Conservation (phyloP, 2,113 vertebrate species). For the Galemys pyrenaicus region DNA sequence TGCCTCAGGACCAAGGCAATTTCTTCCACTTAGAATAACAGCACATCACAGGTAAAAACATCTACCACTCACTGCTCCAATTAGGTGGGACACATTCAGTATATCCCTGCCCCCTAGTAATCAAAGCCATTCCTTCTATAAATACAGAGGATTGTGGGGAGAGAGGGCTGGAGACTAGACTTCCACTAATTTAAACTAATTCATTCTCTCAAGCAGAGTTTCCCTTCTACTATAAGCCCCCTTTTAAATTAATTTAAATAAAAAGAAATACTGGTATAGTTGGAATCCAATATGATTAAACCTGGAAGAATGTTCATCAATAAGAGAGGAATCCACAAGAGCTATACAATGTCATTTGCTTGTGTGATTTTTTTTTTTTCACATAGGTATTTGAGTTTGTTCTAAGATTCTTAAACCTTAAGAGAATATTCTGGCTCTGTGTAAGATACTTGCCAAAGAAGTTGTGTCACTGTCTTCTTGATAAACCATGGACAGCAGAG, state of each 20-base stretch:
- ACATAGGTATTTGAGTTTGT: neutral
- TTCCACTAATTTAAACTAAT: neutral
- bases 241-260: neutral
- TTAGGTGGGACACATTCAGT: too few species aligned
- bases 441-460: neutral
- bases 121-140: too few species aligned
- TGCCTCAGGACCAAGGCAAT: too few species aligned
- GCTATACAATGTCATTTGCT: neutral
- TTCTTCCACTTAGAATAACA: too few species aligned
- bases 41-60: too few species aligned
- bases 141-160: accelerated
- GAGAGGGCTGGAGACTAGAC: neutral
- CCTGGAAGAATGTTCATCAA: neutral
- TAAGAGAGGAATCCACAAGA: neutral
- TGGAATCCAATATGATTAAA: neutral
- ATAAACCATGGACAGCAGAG: neutral
- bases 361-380: too few species aligned
- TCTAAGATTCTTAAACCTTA: neutral
- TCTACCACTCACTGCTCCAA: too few species aligned
- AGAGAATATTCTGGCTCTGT: neutral
- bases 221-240: neutral
- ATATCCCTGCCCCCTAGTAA: too few species aligned
- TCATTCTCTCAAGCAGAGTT: neutral
- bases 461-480: neutral
- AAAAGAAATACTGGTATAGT: neutral